A percentile compares a stretch with the other conserved stretches of the same genome.
These are phyloP conservation scores for Spodoptera litura DNA, from an alignment of 1,140 invertebrate species.

Conservation along the genomic window DNA sequence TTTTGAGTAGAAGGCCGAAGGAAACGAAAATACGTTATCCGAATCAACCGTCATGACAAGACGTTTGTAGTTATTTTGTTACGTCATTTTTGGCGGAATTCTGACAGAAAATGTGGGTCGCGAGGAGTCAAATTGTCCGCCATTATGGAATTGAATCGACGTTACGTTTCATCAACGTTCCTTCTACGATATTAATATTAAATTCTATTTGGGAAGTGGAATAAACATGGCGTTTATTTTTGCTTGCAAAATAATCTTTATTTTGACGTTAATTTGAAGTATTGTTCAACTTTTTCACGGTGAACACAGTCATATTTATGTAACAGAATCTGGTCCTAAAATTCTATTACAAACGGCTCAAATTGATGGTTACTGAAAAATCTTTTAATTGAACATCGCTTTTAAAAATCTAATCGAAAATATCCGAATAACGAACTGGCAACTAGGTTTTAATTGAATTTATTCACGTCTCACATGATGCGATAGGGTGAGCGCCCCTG, in stretches of 20 bases:
- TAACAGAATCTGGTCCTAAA: not conserved
- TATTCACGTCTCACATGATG: slow-evolving; percentile 42
- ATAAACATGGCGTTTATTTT: slow-evolving; percentile 11
- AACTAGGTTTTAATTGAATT: slow-evolving; percentile 46
- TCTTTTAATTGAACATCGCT: slow-evolving; percentile 14
- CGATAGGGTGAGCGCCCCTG: slow-evolving; percentile 42
- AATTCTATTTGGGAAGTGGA: not conserved
- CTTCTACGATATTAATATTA: slow-evolving; percentile 20
- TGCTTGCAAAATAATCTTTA: not conserved
- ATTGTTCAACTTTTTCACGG: not conserved
- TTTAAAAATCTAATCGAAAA: slow-evolving; percentile 24
- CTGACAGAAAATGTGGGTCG: slow-evolving; percentile 37
- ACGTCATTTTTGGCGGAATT: slow-evolving; percentile 35
- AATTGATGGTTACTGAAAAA: not conserved
- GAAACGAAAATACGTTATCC: slow-evolving; percentile 26
- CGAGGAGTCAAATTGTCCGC: slow-evolving; percentile 35
- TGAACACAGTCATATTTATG: not conserved
- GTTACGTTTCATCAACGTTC: slow-evolving; percentile 30
- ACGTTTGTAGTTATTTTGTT: slow-evolving; percentile 45
- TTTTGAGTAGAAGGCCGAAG: slow-evolving; percentile 16
- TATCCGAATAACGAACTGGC: slow-evolving; percentile 25
- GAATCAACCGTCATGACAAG: slow-evolving; percentile 42
- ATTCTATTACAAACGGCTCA: not conserved
- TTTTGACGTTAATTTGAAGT: not conserved
- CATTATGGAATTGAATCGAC: slow-evolving; percentile 44